Evolutionary conservation across 37 sponge, comb jelly and placozoan species (phyloP), one percentile per base, ranked within the genome.

Genomic region (Beroe ovata): DNA sequence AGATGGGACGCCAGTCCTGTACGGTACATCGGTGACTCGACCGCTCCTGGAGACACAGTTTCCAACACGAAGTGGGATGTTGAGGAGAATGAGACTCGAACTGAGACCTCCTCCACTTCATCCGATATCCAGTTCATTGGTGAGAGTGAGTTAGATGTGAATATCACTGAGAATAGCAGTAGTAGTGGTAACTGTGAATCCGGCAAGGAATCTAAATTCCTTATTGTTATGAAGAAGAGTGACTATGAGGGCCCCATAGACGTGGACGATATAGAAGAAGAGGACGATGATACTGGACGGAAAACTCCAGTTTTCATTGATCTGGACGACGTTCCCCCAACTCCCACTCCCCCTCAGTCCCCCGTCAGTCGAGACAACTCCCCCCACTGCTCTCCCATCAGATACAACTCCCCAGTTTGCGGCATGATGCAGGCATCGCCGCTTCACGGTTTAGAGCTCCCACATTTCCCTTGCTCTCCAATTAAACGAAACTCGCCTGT

Each of bases 241-340:
- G 14, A 18, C 16, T 34, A 34, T 29, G 69, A 66, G 36, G 69
- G 30, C 16, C 84, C 84, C 41, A 77, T 77, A 30, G 84, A 33
- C 36, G 54, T 77, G 22, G 84, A 77, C 28, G 84, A 77, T 11
- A 4, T 23, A 1, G 84, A 77, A 3, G 84, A n/a, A 33, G 29
- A 23, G 54, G 54, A 11, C 11, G 25, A 25, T 16, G 36, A 1
- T 4, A 66, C 8, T 30, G 25, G 69, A 8, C 36, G 32, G 18
- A 30, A 11, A 34, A 77, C 84, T 42, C 84, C 84, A n/a, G 84
- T 77, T 2, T 77, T 32, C 54, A 77, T 77, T 36, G 84, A 77
- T 40, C 84, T 77, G 54, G 84, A 77, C 35, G 54, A 77, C 22
- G n/a, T 77, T 40, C 84, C 84, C 28, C 84, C 84, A 3, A 77